phyloP scores from a whole-genome alignment of 2,888 invertebrate genomes.

The Caenorhabditis imperialis region DNA sequence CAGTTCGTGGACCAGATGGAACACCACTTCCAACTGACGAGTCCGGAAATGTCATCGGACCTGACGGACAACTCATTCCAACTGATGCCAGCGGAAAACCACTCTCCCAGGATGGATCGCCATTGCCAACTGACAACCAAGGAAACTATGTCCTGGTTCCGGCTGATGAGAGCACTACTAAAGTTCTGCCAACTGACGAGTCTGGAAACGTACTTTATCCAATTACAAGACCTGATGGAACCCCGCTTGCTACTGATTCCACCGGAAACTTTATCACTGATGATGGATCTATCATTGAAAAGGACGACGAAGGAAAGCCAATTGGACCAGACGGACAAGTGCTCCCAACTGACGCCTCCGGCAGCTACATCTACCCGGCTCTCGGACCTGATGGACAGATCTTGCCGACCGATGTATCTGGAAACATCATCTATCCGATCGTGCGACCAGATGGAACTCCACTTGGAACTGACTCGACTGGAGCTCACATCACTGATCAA shows the following conservation, averaged over 20 bases:
- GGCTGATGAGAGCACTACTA: conserved; percentile 1
- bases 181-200: conserved; percentile 52
- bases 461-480: conserved; percentile 20
- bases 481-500: conserved; percentile 53
- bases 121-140: conserved; percentile 39
- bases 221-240: conserved; percentile 37
- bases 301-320: conserved; percentile 51
- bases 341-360: conserved; percentile 57
- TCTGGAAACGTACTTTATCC: conserved; percentile 59
- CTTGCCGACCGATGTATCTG: conserved; percentile 49
- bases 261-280: conserved; percentile 49
- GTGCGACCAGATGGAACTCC: too few relatives aligned
- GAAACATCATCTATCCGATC: not conserved
- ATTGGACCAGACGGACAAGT: conserved; percentile 32
- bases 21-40: conserved; percentile 35
- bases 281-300: conserved; percentile 17
- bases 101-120: conserved; percentile 45
- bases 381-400: conserved; percentile 51
- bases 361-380: conserved; percentile 59
- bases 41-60: conserved; percentile 48
- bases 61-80: conserved; percentile 49
- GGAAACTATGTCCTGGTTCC: conserved; percentile 48
- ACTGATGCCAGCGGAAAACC: conserved; percentile 45
- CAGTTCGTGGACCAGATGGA: conserved; percentile 16
- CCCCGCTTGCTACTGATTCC: conserved; percentile 64